Evolutionary conservation across 2,113 vertebrate species (phyloP), one percentile per base, ranked within the genome.

Genomic region (Trogon melanurus): DNA sequence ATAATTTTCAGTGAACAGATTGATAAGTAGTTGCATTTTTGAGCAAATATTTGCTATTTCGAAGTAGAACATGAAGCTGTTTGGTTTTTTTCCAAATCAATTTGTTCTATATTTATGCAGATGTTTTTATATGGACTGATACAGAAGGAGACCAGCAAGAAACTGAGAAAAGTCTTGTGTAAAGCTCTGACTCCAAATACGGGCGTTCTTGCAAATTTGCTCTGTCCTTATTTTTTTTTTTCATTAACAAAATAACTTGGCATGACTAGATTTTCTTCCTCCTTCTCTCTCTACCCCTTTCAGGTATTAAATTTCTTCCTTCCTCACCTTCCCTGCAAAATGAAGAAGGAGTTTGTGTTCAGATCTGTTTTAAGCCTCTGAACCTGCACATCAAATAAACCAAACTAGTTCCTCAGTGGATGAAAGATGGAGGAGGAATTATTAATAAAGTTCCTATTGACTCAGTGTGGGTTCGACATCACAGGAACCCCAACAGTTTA

Each of bases 391-490:
- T 86, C 48, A 95, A 95, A 97, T 94, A 96, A 92, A 64, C 48
- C 54, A 81, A 82, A 30, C 19, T 34, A 71, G 70, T 88, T 95
- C 57, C 82, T 90, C 47, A 32, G 58, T 62, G 29, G 58, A 78
- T 97, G 85, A 94, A 95, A 95, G 88, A 93, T 87, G 48, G 64
- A 88, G 36, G 25, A 87, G 86, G 92, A 94, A 81, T 92, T 30
- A 81, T 89, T 88, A 70, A 61, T 72, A 91, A 79, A 21, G 36
- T 70, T 89, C 21, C 81, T 86, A 29, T n/a, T 91, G 69, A 84
- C 64, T 80, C 48, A 76, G 0, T 50, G 36, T 36, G n/a, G 53
- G 45, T 94, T 89, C 53, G 70, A 16, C 29, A 12, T 51, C 69
- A 62, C 44, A 62, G 79, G 53, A 87, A 14, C 36, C 41, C 38